Base-by-base conservation (phyloP, 2,113 vertebrate genomes). In the Xenus cinereus region DNA sequence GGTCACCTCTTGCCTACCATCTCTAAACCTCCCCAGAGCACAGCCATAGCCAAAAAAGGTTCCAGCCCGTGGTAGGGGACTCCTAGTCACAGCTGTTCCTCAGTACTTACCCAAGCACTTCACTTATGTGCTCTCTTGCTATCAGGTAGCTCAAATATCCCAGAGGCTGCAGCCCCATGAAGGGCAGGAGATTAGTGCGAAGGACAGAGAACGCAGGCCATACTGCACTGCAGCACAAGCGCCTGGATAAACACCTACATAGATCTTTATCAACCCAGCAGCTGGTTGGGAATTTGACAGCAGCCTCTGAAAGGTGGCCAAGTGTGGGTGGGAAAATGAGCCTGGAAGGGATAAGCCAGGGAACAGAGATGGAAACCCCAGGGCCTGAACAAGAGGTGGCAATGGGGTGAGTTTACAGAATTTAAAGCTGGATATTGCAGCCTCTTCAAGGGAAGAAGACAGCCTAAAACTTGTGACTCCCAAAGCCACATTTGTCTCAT, bases 141-240 rank as follows among this genome's bases (percentile, higher is more conserved):
- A 93, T 71, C 93, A 97, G 90, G 95, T 94, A 95, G 94, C 94
- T 97, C 95, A 93, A 93, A 95, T 92, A 89, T 80, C 96, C 37
- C 39, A 56, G 45, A 69, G 93, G 78, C 84, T 85, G 87, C 74
- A 94, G 89, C 54, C 74, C 74, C 41, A 9, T 19, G 83, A 94
- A 96, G 85, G 92, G 86, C 89, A 92, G 59, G 69, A 81, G 81
- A 95, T 91, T 95, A 95, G 64, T 41, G 24, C 1, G 23, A 67
- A 54, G 86, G 66, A 87, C 77, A 80, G 50, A 37, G 59, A 80
- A 92, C 6, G 16, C 45, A 66, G 50, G n/a, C 63, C 12, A 5
- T 6, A 5, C 43, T 18, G 48, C 1, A 3, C 54, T 53, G 43
- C 0, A 2, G 48, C 37, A 51, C 37, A 48, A 22, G 69, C 1